Evolutionary conservation across 2,113 vertebrate genomes (phyloP).

Genomic region (Gymnorhina tibicen): DNA sequence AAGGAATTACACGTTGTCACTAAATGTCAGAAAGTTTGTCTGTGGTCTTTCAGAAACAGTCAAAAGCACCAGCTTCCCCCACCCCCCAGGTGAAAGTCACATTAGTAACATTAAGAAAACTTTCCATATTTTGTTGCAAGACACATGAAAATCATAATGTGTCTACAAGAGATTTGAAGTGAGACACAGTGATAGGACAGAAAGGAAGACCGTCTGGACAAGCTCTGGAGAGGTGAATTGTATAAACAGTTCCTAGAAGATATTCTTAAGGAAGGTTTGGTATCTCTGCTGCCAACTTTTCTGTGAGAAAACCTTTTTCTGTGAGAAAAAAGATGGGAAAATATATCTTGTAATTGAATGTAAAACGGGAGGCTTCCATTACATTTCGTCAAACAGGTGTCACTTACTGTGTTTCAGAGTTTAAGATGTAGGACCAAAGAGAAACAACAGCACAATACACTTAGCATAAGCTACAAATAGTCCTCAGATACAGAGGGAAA

Average conservation of each 20-base stretch:
- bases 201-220: not conserved
- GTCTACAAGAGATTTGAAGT: not conserved
- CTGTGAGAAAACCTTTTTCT: not conserved
- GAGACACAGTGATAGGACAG: not conserved
- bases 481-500: not conserved
- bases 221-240: not conserved
- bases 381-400: not conserved
- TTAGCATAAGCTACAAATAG: not conserved
- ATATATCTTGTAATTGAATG: not conserved
- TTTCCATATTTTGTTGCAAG: not conserved
- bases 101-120: not conserved
- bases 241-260: not conserved
- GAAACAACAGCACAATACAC: not conserved
- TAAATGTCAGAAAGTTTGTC: not conserved
- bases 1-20: not conserved
- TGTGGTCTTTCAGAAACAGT: not conserved
- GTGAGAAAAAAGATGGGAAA: not conserved
- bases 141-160: not conserved
- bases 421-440: not conserved
- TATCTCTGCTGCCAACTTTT: not conserved
- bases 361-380: not conserved
- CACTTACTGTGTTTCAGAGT: not conserved
- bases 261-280: not conserved
- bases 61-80: not conserved
- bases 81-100: not conserved